Evolutionary conservation across 2,888 invertebrate species (phyloP).

Genomic region (Linnaemya tessellans): DNA sequence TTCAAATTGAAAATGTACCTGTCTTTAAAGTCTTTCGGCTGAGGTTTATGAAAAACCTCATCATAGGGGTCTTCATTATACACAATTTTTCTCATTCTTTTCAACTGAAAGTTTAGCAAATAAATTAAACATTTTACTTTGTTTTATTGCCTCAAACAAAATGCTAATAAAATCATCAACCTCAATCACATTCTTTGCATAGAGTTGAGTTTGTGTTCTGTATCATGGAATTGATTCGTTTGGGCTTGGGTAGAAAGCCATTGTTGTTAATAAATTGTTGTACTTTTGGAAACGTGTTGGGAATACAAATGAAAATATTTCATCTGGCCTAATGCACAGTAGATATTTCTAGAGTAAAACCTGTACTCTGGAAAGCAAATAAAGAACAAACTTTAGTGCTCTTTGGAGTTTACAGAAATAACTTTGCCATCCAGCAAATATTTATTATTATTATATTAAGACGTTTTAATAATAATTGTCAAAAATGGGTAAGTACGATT

Average conservation of each 20-base stretch:
- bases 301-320: conserved; percentile 42
- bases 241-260: conserved; percentile 27
- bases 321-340: conserved; percentile 22
- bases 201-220: background rate
- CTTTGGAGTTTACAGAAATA: background rate
- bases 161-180: conserved; percentile 42
- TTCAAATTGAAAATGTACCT: no score
- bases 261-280: conserved; percentile 62
- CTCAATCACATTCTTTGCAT: conserved; percentile 15
- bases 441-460: conserved; percentile 19
- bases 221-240: conserved; percentile 18
- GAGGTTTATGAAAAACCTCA: no score
- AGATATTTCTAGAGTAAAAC: background rate
- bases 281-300: conserved; percentile 47
- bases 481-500: background rate
- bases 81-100: background rate
- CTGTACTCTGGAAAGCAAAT: background rate
- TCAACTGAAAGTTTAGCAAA: conserved; percentile 3
- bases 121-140: conserved; percentile 49
- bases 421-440: conserved; percentile 3
- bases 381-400: background rate
- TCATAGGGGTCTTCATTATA: background rate
- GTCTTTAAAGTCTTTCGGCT: no score
- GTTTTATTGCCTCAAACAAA: conserved; percentile 22
- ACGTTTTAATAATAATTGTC: conserved; percentile 11